Evolutionary conservation across 92 coral and sea anemone genomes (phyloP).

Genomic region (Bergia puertoricense): DNA sequence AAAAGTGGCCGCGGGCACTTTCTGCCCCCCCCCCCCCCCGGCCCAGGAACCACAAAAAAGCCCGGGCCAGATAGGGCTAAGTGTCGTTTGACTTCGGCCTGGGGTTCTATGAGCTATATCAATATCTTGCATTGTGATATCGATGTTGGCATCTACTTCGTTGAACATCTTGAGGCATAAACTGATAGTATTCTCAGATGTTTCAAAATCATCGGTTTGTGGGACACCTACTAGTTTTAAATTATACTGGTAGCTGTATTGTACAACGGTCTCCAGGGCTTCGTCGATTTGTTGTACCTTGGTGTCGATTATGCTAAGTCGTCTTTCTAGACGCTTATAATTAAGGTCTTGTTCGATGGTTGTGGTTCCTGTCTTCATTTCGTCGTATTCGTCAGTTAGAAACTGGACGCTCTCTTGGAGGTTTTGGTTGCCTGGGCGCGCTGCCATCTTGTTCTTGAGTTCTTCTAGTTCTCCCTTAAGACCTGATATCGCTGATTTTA

Average conservation of each 20-base stretch:
- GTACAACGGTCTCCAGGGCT: conserved; percentile 34
- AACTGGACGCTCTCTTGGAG: conserved; percentile 28
- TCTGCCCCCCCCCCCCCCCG: too few relatives aligned
- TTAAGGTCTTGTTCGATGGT: conserved; percentile 14
- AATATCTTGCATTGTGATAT: conserved; percentile 14
- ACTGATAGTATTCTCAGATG: conserved; percentile 16
- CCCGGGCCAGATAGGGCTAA: neutral
- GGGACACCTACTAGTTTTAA: conserved; percentile 30
- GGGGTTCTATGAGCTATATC: conserved; percentile 38
- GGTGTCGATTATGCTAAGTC: neutral
- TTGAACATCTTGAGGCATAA: conserved; percentile 34
- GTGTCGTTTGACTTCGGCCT: conserved; percentile 6
- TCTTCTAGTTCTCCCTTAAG: conserved; percentile 19
- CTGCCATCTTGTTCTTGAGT: conserved; percentile 42
- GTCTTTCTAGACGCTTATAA: neutral
- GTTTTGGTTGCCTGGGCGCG: conserved; percentile 13
- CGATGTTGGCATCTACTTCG: neutral
- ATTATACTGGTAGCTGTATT: too few relatives aligned
- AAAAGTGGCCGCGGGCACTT: too few relatives aligned
- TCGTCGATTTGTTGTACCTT: conserved; percentile 31
- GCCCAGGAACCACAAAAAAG: too few relatives aligned
- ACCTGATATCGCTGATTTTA: conserved; percentile 15
- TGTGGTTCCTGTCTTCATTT: conserved; percentile 24
- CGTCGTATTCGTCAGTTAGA: conserved; percentile 36
- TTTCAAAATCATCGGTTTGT: conserved; percentile 18